Conservation (phyloP, 2,888 invertebrate species). For the Polydesmus complanatus region DNA sequence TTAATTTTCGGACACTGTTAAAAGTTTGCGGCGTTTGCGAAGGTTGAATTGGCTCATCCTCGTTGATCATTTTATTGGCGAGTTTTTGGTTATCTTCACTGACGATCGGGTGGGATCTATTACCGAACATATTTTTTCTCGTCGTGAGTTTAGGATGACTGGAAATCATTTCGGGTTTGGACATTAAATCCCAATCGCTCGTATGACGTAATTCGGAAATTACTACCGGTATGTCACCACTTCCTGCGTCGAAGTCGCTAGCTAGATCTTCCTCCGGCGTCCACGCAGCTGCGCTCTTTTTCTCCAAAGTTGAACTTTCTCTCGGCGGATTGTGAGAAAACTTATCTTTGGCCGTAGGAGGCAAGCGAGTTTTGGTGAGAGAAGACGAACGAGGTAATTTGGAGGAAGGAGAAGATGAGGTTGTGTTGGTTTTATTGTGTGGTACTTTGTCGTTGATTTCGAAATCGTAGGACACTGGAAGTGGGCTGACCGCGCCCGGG, state of each 20-base stretch:
- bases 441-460: conserved; percentile 14
- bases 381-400: background rate
- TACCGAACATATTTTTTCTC: conserved; percentile 23
- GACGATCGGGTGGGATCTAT: background rate
- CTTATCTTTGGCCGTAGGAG: conserved; percentile 21
- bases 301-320: background rate
- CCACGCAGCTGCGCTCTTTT: conserved; percentile 43
- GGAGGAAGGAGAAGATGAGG: background rate
- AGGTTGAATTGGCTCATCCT: background rate
- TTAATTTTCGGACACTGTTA: conserved; percentile 46
- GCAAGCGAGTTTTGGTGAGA: no score
- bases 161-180: conserved; percentile 41
- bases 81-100: background rate
- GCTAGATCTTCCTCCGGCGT: conserved; percentile 76
- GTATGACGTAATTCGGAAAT: background rate
- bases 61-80: conserved; percentile 1
- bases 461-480: conserved; percentile 22
- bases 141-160: conserved; percentile 24
- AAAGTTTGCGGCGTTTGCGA: conserved; percentile 20
- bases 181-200: background rate
- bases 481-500: conserved; percentile 51
- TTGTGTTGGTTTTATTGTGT: background rate
- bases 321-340: conserved; percentile 10
- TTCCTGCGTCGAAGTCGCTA: conserved; percentile 59
- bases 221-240: conserved; percentile 19